phyloP scores from a whole-genome alignment of 2,797 vertebrate species.

The Thalassophryne amazonica region DNA sequence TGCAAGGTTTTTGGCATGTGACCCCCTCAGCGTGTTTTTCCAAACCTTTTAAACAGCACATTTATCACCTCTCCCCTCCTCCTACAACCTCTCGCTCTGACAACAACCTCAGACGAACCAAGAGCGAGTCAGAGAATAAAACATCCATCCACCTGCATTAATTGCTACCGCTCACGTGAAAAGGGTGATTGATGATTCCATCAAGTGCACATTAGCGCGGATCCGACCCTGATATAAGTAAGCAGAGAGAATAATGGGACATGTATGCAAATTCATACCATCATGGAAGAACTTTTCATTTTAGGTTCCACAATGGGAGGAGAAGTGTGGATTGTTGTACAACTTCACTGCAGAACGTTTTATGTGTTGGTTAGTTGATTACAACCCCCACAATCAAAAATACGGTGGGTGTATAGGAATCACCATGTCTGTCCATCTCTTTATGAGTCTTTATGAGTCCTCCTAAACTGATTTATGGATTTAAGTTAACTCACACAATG shows the following conservation, averaged over 20 bases:
- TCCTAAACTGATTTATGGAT: no score
- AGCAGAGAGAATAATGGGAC: conserved; percentile 23
- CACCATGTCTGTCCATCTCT: no score
- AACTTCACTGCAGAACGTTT: no score
- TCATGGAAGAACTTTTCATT: conserved; percentile 33
- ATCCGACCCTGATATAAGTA: conserved; percentile 46
- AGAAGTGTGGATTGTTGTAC: no score
- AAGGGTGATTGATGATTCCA: conserved; percentile 72
- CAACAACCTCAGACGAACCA: conserved; percentile 33
- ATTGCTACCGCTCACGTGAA: conserved; percentile 59
- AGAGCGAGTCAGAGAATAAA: conserved; percentile 51
- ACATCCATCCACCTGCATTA: conserved; percentile 62
- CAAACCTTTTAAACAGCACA: conserved; percentile 52
- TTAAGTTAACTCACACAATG: no score
- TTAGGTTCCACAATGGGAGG: conserved; percentile 34
- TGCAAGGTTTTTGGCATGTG: conserved; percentile 18
- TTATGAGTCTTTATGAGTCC: no score
- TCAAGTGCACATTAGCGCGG: conserved; percentile 62
- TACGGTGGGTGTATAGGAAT: no score
- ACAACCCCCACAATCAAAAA: no score
- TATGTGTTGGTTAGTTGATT: no score
- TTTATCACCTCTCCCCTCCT: conserved; percentile 64
- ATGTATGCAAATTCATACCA: conserved; percentile 54
- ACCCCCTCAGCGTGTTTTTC: conserved; percentile 16
- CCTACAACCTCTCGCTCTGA: conserved; percentile 41